Percentiles rank a stretch among this genome's conserved stretches.
Evolutionary conservation across 2,888 invertebrate genomes (phyloP).

Genomic region (Heliothis peltigera): DNA sequence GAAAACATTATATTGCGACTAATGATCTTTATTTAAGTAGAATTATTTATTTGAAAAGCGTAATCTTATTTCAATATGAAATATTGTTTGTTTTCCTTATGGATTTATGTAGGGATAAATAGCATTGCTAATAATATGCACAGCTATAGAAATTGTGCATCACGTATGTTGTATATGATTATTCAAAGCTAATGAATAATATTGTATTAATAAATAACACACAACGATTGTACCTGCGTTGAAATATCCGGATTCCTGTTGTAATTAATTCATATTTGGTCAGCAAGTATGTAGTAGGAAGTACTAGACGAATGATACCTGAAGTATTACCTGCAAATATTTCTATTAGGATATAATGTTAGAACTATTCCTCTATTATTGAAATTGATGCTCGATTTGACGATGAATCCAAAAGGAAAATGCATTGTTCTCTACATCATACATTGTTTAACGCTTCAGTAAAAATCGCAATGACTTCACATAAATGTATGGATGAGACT

Average conservation of each 20-base stretch:
- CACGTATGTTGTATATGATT: conserved; percentile 2
- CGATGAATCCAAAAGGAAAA: conserved; percentile 21
- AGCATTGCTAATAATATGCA: neutral
- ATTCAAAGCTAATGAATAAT: conserved; percentile 1
- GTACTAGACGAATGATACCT: no score
- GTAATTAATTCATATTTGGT: neutral
- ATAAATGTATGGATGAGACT: neutral
- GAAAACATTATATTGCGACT: neutral
- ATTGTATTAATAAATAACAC: conserved; percentile 6
- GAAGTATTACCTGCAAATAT: neutral
- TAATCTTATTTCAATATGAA: neutral
- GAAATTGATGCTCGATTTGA: conserved; percentile 15
- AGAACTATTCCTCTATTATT: conserved; percentile 14
- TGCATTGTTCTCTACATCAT: conserved; percentile 6
- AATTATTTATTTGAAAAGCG: neutral
- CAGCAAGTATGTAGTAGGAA: neutral
- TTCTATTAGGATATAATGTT: neutral
- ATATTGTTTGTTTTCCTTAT: conserved; percentile 23
- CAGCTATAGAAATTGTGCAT: neutral
- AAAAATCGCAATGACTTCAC: neutral
- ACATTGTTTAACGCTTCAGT: neutral
- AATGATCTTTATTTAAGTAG: conserved; percentile 8
- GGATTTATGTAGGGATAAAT: neutral
- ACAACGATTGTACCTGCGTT: conserved; percentile 1
- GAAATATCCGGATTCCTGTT: neutral